Base-by-base conservation (phyloP, 2,888 invertebrate species). In the Leptopilina drosophilae region DNA sequence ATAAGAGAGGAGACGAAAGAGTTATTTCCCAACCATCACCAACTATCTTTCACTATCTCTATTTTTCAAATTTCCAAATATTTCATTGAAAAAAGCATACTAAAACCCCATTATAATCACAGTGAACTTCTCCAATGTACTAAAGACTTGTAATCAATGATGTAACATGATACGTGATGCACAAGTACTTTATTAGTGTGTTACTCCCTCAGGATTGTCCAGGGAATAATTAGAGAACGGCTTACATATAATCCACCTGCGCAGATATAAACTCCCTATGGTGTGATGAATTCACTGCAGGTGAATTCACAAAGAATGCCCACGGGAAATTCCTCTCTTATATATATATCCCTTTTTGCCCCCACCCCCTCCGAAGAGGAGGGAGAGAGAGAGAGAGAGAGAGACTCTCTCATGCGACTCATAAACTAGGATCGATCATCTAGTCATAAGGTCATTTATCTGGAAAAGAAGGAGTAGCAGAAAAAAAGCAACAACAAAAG, bases 1-100 rank as follows among this genome's bases (percentile, higher is more conserved):
- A 49, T 49, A 49, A 49, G 4, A 49, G 77, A 80, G 80, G 77
- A 79, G 77, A 56, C 83, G 82, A 81, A 79, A 79, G 82, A 81
- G 83, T 83, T 82, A 80, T 80, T 80, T 83, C 81, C n/a, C n/a
- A n/a, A n/a, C n/a, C n/a, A n/a, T n/a, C n/a, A n/a, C n/a, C n/a
- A n/a, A n/a, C n/a, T n/a, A n/a, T n/a, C 76, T 69, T 46, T 66
- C 66, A 53, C 42, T 42, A 33, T 5, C 8, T 42, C 7, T 59
- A 62, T 59, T 66, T 81, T 76, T 73, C 53, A 65, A 79, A 76
- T 66, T 59, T 64, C 67, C 49, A 33, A 33, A 4, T 33, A 33
- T 33, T 33, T 33, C 33, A 33, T 33, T 7, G 6, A 42, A 42
- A 42, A 8, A 42, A 7, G 42, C n/a, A 8, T 42, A 42, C 0